Evolutionary conservation across 2,797 vertebrate genomes (phyloP).

Genomic region (Pseudomugil gertrudae): DNA sequence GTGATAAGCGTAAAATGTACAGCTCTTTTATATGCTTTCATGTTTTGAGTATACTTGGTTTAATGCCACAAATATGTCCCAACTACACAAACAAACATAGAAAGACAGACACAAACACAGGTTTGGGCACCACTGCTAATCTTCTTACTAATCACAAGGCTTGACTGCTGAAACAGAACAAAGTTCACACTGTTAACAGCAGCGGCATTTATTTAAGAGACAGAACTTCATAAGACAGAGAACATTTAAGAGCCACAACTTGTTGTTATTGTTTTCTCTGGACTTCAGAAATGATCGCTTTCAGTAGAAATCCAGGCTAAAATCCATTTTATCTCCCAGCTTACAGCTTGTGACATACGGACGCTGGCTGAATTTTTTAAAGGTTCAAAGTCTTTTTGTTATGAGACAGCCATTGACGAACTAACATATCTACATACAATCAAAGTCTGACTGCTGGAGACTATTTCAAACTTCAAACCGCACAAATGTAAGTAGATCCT

Average conservation of each 20-base stretch:
- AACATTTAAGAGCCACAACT: not conserved
- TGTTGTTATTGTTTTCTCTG: not conserved
- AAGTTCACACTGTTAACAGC: slow-evolving; percentile 67
- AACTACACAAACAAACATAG: not conserved
- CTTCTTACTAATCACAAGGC: slow-evolving; percentile 78
- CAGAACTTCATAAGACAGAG: not conserved
- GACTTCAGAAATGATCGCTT: not conserved
- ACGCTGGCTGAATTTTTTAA: not conserved
- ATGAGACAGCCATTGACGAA: not conserved
- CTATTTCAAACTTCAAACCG: slow-evolving; percentile 1
- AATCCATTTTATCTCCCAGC: not conserved
- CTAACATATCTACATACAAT: not conserved
- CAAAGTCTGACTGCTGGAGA: not conserved
- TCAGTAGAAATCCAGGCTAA: not conserved
- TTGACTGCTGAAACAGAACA: slow-evolving; percentile 68
- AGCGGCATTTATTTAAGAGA: not conserved
- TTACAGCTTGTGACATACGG: not conserved
- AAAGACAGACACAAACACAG: not conserved
- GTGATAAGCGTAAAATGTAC: not conserved
- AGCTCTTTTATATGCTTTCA: not conserved
- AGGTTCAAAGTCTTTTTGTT: not conserved
- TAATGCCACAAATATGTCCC: not conserved
- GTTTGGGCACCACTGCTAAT: slow-evolving; percentile 52
- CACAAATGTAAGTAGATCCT: slow-evolving; percentile 50
- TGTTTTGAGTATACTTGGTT: not conserved